phyloP scores from a whole-genome alignment of 2,888 invertebrate genomes.

The Cremastinae sp. region DNA sequence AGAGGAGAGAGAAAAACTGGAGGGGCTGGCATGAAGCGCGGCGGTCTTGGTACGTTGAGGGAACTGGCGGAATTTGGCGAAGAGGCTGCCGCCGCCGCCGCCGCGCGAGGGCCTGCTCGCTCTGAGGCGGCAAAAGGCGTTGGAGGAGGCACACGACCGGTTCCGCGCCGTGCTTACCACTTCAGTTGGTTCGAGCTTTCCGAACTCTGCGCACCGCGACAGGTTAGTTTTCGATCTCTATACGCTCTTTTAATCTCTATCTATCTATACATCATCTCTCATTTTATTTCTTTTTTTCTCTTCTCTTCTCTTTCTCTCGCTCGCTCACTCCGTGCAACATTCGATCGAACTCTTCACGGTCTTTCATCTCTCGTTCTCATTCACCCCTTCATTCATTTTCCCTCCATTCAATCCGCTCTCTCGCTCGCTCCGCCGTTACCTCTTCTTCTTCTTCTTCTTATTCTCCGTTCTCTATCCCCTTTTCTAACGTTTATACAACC shows the following conservation, averaged over 20 bases:
- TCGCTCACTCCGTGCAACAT: neutral
- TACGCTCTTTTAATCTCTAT: constrained; percentile 6
- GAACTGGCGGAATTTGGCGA: constrained; percentile 64
- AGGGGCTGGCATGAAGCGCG: constrained; percentile 50
- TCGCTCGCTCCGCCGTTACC: neutral
- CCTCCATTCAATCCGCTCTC: constrained; percentile 55
- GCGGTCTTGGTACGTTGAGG: constrained; percentile 32
- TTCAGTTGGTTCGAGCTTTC: constrained; percentile 78
- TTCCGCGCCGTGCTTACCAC: constrained; percentile 59
- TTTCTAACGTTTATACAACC: constrained; percentile 37
- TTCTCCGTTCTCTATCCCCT: constrained; percentile 4
- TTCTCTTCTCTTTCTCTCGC: neutral
- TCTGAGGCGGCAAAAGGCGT: constrained; percentile 64
- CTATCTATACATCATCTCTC: neutral
- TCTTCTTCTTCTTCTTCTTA: constrained; percentile 2
- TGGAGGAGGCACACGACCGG: constrained; percentile 64
- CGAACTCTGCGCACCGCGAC: constrained; percentile 75
- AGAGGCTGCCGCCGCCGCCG: constrained; percentile 59
- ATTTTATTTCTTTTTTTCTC: constrained; percentile 12
- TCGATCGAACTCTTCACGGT: constrained; percentile 53
- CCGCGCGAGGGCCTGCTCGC: neutral
- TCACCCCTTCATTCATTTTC: constrained; percentile 66
- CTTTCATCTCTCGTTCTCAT: constrained; percentile 70
- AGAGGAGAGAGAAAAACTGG: constrained; percentile 31
- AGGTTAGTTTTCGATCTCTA: constrained; percentile 68